Percentiles rank a stretch among this genome's conserved stretches.
These are phyloP conservation scores for Cataglyphis rosenhaueri DNA, from an alignment of 2,888 invertebrate genomes.

Conservation along the genomic window DNA sequence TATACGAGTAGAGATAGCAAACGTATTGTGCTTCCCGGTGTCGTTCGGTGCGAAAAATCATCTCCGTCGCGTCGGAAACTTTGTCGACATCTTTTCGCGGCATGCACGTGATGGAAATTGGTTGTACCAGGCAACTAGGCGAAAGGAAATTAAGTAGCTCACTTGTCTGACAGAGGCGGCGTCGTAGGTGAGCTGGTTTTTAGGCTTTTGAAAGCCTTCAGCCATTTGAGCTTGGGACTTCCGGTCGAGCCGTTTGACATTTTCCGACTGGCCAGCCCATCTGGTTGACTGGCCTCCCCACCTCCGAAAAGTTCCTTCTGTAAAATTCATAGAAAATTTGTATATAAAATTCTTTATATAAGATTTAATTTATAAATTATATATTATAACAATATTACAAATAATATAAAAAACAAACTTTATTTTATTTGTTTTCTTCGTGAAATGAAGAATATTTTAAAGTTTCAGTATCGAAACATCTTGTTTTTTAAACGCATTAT, in stretches of 20 bases:
- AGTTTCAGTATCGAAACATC: neutral
- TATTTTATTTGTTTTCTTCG: neutral
- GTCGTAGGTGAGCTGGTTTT: conserved; percentile 90
- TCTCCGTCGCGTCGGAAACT: conserved; percentile 37
- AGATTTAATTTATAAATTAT: neutral
- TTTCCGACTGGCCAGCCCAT: conserved; percentile 91
- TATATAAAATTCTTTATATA: neutral
- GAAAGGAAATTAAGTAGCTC: conserved; percentile 83
- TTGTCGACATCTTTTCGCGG: conserved; percentile 27
- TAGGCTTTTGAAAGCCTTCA: conserved; percentile 97
- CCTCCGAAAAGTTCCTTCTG: conserved; percentile 93
- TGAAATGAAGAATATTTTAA: neutral
- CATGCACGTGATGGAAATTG: conserved; percentile 42
- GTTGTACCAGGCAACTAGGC: neutral
- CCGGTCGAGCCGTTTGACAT: conserved; percentile 94
- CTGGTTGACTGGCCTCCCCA: conserved; percentile 86
- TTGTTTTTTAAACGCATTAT: neutral
- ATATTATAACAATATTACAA: neutral
- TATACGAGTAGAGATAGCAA: neutral
- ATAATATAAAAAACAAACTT: neutral
- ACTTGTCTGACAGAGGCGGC: conserved; percentile 87
- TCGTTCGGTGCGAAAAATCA: conserved; percentile 8
- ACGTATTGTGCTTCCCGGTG: neutral
- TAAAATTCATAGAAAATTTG: conserved; percentile 74
- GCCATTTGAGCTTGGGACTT: conserved; percentile 98